Conservation (phyloP, 2,888 invertebrate genomes). For the Ophion costatus region DNA sequence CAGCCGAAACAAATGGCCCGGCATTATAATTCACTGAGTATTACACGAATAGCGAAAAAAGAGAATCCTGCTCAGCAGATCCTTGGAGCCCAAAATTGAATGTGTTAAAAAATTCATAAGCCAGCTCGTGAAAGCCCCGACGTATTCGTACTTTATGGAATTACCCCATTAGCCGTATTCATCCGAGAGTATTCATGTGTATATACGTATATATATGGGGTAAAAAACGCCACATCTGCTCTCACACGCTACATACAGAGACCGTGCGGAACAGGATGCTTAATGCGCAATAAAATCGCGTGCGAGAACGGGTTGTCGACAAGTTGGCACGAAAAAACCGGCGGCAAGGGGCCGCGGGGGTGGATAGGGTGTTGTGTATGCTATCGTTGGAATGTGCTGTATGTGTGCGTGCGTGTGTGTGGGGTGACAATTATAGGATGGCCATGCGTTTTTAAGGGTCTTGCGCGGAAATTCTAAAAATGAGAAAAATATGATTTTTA, state of each 20-base stretch:
- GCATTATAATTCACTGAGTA: too few species aligned
- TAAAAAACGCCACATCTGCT: slow-evolving; percentile 33
- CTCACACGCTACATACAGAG: neutral
- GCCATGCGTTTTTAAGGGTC: too few species aligned
- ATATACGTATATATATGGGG: neutral
- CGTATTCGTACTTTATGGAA: neutral
- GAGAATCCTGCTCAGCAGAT: too few species aligned
- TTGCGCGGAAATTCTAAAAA: too few species aligned
- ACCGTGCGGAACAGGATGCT: slow-evolving; percentile 8
- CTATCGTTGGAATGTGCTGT: slow-evolving; percentile 21
- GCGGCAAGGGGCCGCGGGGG: neutral
- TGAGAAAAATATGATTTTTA: too few species aligned
- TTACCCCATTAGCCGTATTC: slow-evolving; percentile 19
- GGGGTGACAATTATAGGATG: neutral
- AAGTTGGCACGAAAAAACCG: slow-evolving; percentile 19
- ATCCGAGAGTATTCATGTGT: too few species aligned
- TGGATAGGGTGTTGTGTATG: slow-evolving; percentile 17
- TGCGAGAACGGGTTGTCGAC: slow-evolving; percentile 33
- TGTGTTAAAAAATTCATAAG: neutral
- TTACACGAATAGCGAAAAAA: too few species aligned
- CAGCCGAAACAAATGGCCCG: too few species aligned
- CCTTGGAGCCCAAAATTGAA: neutral
- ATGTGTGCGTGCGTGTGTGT: neutral
- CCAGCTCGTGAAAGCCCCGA: neutral
- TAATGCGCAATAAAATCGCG: slow-evolving; percentile 48